phyloP scores from a whole-genome alignment of 2,888 invertebrate genomes.

The Hoplodrina blanda region DNA sequence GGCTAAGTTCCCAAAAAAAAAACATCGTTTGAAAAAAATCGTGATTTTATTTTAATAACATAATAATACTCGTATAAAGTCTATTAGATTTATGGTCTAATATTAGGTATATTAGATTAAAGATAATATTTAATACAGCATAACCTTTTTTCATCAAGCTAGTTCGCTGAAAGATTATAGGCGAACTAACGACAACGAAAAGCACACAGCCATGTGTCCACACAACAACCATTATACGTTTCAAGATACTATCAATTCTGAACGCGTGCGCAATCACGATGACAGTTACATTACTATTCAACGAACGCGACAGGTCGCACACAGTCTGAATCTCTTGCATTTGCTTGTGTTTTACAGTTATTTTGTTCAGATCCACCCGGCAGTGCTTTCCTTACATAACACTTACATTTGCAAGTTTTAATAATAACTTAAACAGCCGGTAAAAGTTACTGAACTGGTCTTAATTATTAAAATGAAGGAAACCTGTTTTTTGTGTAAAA shows the following conservation, averaged over 20 bases:
- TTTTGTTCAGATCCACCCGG: slow-evolving; percentile 9
- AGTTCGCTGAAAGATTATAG: background rate
- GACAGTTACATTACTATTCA: slow-evolving; percentile 47
- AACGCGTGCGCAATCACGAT: slow-evolving; percentile 23
- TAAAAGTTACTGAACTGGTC: slow-evolving; percentile 27
- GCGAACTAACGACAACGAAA: background rate
- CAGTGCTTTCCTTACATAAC: slow-evolving; percentile 25
- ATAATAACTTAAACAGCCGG: background rate
- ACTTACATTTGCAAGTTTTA: slow-evolving; percentile 8
- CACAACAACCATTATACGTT: background rate
- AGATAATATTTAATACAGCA: too few relatives aligned
- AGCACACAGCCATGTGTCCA: background rate
- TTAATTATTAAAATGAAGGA: background rate
- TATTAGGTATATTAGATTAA: too few relatives aligned
- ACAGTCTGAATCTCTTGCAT: slow-evolving; percentile 45
- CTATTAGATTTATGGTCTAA: too few relatives aligned
- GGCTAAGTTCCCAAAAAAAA: too few relatives aligned
- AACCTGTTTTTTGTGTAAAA: slow-evolving; percentile 12
- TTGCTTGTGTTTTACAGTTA: slow-evolving; percentile 31
- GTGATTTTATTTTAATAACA: too few relatives aligned
- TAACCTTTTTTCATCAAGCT: too few relatives aligned
- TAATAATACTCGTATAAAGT: too few relatives aligned
- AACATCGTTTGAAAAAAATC: too few relatives aligned
- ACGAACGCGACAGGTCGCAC: slow-evolving; percentile 21
- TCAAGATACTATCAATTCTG: slow-evolving; percentile 27